Percentiles rank a stretch among this genome's conserved stretches.
Evolutionary conservation across 23 tunicate species (phyloP).

Genomic region (Trididemnum clinides): DNA sequence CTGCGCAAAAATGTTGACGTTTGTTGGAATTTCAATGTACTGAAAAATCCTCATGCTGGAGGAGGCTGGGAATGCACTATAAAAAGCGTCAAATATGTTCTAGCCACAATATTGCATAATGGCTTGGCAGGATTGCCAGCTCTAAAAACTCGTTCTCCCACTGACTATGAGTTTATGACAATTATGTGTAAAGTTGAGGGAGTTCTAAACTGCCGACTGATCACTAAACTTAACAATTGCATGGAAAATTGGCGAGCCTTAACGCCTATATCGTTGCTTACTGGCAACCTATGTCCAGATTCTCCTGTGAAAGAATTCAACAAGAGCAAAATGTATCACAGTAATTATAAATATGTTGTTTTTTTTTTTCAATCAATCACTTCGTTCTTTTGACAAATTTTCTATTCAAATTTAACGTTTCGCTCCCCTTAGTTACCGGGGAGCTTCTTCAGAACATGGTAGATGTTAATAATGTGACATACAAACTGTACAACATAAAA

Average conservation of each 20-base stretch:
- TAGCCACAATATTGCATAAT: neutral
- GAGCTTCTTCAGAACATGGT: too few species aligned
- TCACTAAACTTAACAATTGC: neutral
- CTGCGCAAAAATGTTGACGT: neutral
- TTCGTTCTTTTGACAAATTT: too few species aligned
- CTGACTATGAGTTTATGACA: slow-evolving; percentile 1
- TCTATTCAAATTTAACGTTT: too few species aligned
- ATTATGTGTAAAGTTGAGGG: slow-evolving; percentile 13
- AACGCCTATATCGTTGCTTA: neutral
- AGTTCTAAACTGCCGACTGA: slow-evolving; percentile 1
- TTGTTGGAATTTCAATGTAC: neutral
- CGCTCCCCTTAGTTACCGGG: too few species aligned
- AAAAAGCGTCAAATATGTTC: neutral
- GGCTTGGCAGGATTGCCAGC: slow-evolving; percentile 7
- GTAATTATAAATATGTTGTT: too few species aligned
- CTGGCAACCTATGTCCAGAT: slow-evolving; percentile 14
- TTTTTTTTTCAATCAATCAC: too few species aligned
- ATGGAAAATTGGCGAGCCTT: slow-evolving; percentile 18
- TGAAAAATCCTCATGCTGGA: slow-evolving; percentile 14
- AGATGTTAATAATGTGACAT: too few species aligned
- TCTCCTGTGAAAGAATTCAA: slow-evolving; percentile 12
- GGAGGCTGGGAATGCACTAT: slow-evolving; percentile 28
- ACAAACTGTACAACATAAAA: too few species aligned
- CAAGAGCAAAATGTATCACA: neutral
- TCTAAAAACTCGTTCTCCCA: slow-evolving; percentile 10